Percentiles rank a stretch among this genome's conserved stretches.
These are phyloP conservation scores for Clarias fuscus DNA, from an alignment of 2,797 vertebrate genomes.

Conservation along the genomic window DNA sequence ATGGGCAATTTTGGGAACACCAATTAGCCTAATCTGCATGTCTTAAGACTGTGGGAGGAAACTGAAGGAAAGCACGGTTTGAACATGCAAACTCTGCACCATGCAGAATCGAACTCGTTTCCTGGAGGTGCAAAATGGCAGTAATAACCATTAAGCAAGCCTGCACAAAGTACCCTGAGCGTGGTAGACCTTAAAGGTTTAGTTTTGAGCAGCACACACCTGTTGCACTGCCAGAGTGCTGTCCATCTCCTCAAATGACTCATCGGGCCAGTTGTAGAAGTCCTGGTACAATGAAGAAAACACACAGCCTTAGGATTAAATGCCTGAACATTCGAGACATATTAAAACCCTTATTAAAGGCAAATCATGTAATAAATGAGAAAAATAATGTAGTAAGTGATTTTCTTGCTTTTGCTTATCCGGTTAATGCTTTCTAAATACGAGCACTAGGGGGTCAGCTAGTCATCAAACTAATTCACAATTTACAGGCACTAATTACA, in stretches of 20 bases:
- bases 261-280: constrained; percentile 99
- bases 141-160: neutral
- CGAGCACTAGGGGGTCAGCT: neutral
- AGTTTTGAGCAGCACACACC: constrained; percentile 70
- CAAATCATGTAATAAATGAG: neutral
- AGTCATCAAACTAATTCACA: neutral
- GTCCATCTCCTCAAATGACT: constrained; percentile 99
- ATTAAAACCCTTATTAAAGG: neutral
- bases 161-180: too few relatives aligned
- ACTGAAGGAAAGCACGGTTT: too few relatives aligned
- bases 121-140: too few relatives aligned
- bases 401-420: neutral
- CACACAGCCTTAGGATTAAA: neutral
- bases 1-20: too few relatives aligned
- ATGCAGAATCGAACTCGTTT: too few relatives aligned
- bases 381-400: neutral
- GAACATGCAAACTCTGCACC: too few relatives aligned
- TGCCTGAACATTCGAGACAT: neutral
- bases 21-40: too few relatives aligned
- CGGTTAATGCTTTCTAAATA: neutral
- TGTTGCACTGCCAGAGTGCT: constrained; percentile 97
- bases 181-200: neutral
- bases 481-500: neutral
- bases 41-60: too few relatives aligned
- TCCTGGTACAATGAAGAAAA: constrained; percentile 73